Base-by-base conservation (phyloP, 2,113 vertebrate species). In the Ciconia maguari region DNA sequence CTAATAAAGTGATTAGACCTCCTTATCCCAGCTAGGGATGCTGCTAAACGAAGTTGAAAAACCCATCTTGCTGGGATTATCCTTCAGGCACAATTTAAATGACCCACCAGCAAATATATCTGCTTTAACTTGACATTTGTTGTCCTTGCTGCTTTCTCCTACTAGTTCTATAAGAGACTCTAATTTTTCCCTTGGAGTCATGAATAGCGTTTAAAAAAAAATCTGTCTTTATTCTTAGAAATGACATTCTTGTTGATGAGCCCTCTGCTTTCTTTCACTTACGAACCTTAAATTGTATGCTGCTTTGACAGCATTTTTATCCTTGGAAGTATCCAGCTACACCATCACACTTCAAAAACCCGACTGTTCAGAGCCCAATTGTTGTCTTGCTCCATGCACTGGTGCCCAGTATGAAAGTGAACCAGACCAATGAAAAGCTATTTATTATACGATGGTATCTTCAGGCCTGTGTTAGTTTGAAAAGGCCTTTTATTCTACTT, bases 51-150 rank as follows among this genome's bases (percentile, higher is more conserved):
- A 95, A 92, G 93, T 91, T 94, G 94, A 98, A 98, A 97, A 95
- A 65, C 86, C 46, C 57, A 71, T 96, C 97, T 97, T 97, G 95
- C 97, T 98, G 98, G 86, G 97, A 97, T 97, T 94, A 93, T 61
- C 87, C 97, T 32, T 41, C 95, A 89, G 96, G 97, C 93, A 93
- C 94, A 96, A 97, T 95, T 96, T 91, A 97, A 97, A 97, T 97
- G 95, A 96, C 41, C 61, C 94, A 94, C 86, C 96, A 96, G 94
- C 82, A 94, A 96, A 96, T 97, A 85, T 46, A 98, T 97, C 87
- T 96, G 89, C 92, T 96, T 89, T 95, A 93, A 98, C 89, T 81
- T 94, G 97, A 97, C 97, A 97, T 97, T 97, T 96, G 94, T 93
- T 97, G 97, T 92, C 97, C 96, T 98, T 98, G 89, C 52, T 97